These are phyloP conservation scores for Heliornis fulica DNA, from an alignment of 2,113 vertebrate genomes.

Conservation along the genomic window DNA sequence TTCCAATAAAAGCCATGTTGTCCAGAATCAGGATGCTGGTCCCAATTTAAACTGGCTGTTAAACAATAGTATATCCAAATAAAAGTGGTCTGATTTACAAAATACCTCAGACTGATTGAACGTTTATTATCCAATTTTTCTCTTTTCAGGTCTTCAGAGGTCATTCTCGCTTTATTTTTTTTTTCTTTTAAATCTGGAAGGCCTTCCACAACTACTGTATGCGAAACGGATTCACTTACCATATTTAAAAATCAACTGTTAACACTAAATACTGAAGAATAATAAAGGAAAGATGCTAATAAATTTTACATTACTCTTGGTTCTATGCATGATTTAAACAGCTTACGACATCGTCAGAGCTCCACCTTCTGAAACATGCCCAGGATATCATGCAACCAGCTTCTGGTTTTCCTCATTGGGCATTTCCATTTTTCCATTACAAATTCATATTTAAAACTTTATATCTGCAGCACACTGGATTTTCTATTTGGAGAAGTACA, in stretches of 20 bases:
- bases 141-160: constrained; percentile 50
- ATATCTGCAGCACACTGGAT: not conserved
- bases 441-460: not conserved
- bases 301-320: constrained; percentile 31
- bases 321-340: not conserved
- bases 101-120: constrained; percentile 54
- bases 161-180: not conserved
- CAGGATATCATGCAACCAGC: not conserved
- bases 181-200: not conserved
- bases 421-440: not conserved
- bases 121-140: constrained; percentile 46
- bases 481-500: not conserved
- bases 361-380: constrained; percentile 5
- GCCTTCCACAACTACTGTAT: constrained; percentile 13
- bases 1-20: constrained; percentile 79
- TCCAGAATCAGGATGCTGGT: constrained; percentile 82
- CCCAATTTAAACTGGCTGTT: constrained; percentile 82
- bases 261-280: constrained; percentile 30
- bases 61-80: constrained; percentile 80
- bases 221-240: not conserved
- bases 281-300: constrained; percentile 28
- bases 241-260: constrained; percentile 27
- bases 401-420: not conserved
- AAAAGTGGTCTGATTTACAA: constrained; percentile 72
- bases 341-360: not conserved